Percentiles rank a stretch among this genome's conserved stretches.
Evolutionary conservation across 2,797 vertebrate species (phyloP).

Genomic region (Rhinoraja longicauda): DNA sequence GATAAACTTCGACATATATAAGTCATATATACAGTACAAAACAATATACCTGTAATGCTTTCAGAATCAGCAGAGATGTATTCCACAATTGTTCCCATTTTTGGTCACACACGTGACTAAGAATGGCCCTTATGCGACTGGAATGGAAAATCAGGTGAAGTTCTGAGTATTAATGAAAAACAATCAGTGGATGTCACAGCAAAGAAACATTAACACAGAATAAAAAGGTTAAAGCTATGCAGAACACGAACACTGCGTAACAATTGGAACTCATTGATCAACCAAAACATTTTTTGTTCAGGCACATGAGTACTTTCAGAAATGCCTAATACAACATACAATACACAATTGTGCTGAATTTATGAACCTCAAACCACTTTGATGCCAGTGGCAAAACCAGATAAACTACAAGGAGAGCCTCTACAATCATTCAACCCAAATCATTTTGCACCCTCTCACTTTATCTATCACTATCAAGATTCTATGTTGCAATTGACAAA

Average conservation of each 20-base stretch:
- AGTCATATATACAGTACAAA: too few relatives aligned
- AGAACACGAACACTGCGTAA: neutral
- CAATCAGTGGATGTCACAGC: neutral
- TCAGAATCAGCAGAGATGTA: too few relatives aligned
- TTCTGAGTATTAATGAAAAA: too few relatives aligned
- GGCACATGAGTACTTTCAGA: neutral
- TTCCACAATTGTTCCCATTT: too few relatives aligned
- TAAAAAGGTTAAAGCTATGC: neutral
- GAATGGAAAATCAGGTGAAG: too few relatives aligned
- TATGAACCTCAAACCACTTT: neutral
- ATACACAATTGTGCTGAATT: neutral
- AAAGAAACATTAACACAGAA: neutral
- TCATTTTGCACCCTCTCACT: neutral
- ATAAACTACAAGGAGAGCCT: neutral
- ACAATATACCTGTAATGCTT: too few relatives aligned
- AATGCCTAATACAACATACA: neutral
- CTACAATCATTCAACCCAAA: neutral
- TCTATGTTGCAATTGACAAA: neutral
- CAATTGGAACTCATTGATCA: neutral
- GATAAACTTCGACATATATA: too few relatives aligned
- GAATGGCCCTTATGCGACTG: too few relatives aligned
- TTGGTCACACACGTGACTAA: too few relatives aligned
- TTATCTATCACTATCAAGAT: neutral
- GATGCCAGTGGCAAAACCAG: neutral
- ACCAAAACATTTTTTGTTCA: neutral